Conservation (phyloP, 92 coral and sea anemone species). For the Bergia puertoricense region DNA sequence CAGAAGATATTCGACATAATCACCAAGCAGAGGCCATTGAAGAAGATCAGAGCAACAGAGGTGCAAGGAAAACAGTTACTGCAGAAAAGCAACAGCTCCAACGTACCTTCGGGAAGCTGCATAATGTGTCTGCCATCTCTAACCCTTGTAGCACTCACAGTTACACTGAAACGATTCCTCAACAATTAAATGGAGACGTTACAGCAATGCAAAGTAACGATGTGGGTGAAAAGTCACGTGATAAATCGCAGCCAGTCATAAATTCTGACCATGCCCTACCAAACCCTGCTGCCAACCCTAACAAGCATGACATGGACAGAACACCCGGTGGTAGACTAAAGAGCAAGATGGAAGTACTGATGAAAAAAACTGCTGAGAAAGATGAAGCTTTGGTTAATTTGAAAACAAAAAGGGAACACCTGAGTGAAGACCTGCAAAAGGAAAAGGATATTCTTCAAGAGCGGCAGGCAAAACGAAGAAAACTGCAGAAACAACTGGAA, state of each 20-base stretch:
- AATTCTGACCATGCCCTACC: not conserved
- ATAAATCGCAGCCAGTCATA: constrained; percentile 2
- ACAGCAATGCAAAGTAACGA: too few species aligned
- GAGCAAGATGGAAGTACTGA: constrained; percentile 23
- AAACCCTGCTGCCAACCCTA: not conserved
- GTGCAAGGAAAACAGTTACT: not conserved
- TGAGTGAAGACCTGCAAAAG: not conserved
- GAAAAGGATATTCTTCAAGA: constrained; percentile 2
- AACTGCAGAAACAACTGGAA: constrained; percentile 6
- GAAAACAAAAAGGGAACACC: not conserved
- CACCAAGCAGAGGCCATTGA: not conserved
- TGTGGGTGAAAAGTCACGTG: not conserved
- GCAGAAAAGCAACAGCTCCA: not conserved
- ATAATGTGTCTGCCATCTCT: not conserved
- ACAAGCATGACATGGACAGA: not conserved
- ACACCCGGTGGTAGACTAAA: not conserved
- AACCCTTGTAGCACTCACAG: not conserved
- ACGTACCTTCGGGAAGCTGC: not conserved
- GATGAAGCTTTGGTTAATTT: not conserved
- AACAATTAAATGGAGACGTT: not conserved
- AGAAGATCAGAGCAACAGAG: not conserved
- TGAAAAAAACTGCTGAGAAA: constrained; percentile 18
- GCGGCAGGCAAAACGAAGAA: not conserved
- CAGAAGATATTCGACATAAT: not conserved
- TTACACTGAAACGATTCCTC: not conserved